phyloP scores from a whole-genome alignment of 2,113 vertebrate species.

The Emberiza fucata region DNA sequence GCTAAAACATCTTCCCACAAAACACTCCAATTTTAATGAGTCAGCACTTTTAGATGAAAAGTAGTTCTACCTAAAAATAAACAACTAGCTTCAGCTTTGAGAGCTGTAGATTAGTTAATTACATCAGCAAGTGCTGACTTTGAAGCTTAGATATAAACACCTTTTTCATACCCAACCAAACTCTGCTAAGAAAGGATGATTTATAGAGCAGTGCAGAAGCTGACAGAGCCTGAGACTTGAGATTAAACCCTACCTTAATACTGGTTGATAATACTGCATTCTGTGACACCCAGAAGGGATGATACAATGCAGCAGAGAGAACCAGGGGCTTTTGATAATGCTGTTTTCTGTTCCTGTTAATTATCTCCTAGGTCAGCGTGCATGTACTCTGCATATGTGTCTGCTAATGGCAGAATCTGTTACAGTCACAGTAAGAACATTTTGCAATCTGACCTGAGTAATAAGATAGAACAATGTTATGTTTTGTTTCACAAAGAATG shows the following conservation, averaged over 20 bases:
- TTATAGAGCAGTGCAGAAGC: background rate
- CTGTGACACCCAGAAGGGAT: background rate
- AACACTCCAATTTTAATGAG: background rate
- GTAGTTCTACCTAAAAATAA: conserved; percentile 14
- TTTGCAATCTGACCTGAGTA: background rate
- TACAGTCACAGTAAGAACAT: background rate
- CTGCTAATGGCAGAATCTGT: background rate
- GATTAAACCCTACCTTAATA: conserved; percentile 11
- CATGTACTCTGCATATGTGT: background rate
- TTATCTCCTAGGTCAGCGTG: background rate
- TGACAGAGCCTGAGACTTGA: background rate
- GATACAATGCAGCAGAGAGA: background rate
- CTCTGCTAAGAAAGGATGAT: conserved; percentile 24
- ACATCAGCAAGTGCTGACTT: conserved; percentile 3
- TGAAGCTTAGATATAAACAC: conserved; percentile 11
- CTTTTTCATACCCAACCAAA: background rate
- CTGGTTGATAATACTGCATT: background rate
- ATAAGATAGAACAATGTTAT: background rate
- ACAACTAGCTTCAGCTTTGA: background rate
- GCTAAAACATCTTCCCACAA: background rate
- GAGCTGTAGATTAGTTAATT: conserved; percentile 7
- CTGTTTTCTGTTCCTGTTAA: background rate
- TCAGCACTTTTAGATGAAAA: background rate
- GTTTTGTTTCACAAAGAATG: background rate
- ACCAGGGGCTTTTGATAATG: background rate